Percentiles rank a stretch among this genome's conserved stretches.
Evolutionary conservation across 2,797 vertebrate species (phyloP).

Genomic region (Spinibarbus caldwelli): DNA sequence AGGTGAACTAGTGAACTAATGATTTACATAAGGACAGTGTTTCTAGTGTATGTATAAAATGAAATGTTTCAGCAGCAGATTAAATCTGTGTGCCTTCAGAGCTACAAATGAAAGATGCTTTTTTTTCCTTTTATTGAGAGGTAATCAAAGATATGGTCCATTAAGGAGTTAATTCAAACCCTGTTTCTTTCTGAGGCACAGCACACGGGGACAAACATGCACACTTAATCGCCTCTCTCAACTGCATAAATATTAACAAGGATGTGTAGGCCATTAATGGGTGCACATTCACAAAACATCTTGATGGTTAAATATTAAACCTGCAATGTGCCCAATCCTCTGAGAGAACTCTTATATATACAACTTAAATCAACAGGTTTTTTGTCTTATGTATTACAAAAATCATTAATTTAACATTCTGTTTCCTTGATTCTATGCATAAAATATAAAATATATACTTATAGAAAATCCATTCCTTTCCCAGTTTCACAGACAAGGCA

Average conservation of each 20-base stretch:
- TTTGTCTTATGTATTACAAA: background rate
- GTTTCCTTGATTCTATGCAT: background rate
- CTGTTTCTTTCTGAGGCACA: background rate
- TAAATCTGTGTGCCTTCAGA: background rate
- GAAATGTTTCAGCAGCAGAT: background rate
- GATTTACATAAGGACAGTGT: background rate
- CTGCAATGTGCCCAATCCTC: background rate
- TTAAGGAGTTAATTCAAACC: background rate
- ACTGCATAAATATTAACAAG: slow-evolving; percentile 37
- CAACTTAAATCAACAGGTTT: background rate
- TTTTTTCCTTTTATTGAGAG: background rate
- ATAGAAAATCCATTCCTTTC: too few species aligned
- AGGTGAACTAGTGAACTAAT: background rate
- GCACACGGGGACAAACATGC: background rate
- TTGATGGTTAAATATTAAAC: slow-evolving; percentile 41
- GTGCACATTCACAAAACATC: slow-evolving; percentile 19
- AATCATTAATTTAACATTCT: too few species aligned
- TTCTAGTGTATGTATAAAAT: background rate
- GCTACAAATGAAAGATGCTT: slow-evolving; percentile 1
- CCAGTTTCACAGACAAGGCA: too few species aligned
- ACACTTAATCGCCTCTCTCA: background rate
- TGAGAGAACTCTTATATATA: background rate
- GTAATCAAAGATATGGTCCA: background rate
- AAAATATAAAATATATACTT: background rate
- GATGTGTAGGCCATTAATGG: slow-evolving; percentile 7